Evolutionary conservation across 2,797 vertebrate genomes (phyloP), one percentile per base, ranked within the genome.

Genomic region (Clarias pachynema): DNA sequence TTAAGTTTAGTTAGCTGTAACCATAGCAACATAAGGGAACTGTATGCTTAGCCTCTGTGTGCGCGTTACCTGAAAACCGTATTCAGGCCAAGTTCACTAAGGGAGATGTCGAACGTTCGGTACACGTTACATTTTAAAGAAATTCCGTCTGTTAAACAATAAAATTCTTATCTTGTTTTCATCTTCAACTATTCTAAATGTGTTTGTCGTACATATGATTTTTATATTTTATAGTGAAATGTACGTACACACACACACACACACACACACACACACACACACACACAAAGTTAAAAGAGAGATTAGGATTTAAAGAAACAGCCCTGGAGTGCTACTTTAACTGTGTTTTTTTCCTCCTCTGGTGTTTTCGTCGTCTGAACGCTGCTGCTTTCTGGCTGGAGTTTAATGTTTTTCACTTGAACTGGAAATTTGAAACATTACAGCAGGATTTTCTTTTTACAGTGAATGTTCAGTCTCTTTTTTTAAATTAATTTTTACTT

Each of bases 371-470:
- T 85, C 79, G 62, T 87, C 68, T 82, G 80, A 89, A n/a, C 82
- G 89, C 88, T 89, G 88, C 88, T 90, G 79, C 77, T 87, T 87
- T 84, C 75, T 83, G 56, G 82, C 59, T 86, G 82, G 81, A 79
- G 84, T 84, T 81, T 78, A 78, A 74, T 79, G 12, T 78, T 62
- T 84, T 87, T 87, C 65, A 84, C 59, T 87, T 40, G 24, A 84
- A 90, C 88, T 87, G 88, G 89, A 87, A 74, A 81, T 49, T 75
- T 86, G 12, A 34, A 66, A 81, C 1, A 7, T 69, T 82, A 85
- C 15, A 83, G 77, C 65, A 4, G 40, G 34, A 62, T 24, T 16
- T 24, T 37, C 5, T 34, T 34, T 40, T 62, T 44, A 60, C 24
- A 7, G 18, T 82, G 62, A 81, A 56, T 60, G 70, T n/a, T 82